A percentile compares a stretch with the other conserved stretches of the same genome.
These are phyloP conservation scores for Acanthurus lineatus DNA, from an alignment of 2,797 vertebrate genomes.

Conservation along the genomic window DNA sequence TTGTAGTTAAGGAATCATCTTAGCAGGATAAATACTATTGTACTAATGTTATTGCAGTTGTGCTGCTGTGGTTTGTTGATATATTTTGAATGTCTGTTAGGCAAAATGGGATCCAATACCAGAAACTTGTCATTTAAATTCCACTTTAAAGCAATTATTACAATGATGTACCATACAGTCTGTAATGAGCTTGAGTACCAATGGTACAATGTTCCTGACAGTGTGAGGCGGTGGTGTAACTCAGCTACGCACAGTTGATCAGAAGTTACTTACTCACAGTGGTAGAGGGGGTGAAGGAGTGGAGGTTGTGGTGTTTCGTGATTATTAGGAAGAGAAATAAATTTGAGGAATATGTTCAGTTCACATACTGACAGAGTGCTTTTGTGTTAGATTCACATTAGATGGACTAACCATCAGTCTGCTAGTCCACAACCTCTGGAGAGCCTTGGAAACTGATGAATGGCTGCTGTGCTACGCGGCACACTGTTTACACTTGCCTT, in stretches of 20 bases:
- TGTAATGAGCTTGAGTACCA: constrained; percentile 52
- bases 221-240: neutral
- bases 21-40: no score
- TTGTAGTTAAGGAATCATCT: no score
- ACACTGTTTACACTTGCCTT: constrained; percentile 24
- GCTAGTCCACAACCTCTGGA: constrained; percentile 12
- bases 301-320: neutral
- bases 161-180: constrained; percentile 2
- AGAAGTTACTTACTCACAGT: constrained; percentile 19
- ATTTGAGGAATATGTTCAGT: constrained; percentile 11
- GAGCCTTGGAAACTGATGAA: constrained; percentile 21
- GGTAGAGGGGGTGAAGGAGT: neutral
- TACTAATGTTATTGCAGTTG: no score
- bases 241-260: constrained; percentile 9
- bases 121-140: constrained; percentile 12
- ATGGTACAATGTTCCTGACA: constrained; percentile 39
- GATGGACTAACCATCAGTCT: constrained; percentile 12
- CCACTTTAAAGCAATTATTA: constrained; percentile 10
- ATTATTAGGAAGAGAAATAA: constrained; percentile 7
- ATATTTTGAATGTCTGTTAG: neutral
- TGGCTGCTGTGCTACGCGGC: neutral
- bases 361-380: constrained; percentile 9
- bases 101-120: constrained; percentile 1
- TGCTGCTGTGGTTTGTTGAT: no score
- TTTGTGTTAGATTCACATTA: constrained; percentile 6